phyloP scores from a whole-genome alignment of 2,113 vertebrate species.

The Aptenodytes forsteri region DNA sequence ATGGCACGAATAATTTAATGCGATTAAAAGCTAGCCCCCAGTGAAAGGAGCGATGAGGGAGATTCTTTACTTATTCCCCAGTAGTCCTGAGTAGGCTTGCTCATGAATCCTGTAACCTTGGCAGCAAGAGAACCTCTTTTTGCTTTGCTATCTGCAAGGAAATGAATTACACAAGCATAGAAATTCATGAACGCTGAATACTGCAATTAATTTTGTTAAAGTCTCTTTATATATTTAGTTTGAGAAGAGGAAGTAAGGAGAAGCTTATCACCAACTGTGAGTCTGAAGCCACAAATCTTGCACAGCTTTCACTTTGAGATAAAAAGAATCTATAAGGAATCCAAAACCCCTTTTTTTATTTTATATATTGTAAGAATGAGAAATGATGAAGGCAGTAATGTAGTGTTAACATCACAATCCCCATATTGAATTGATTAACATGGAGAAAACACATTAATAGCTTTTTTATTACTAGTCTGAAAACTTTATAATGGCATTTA shows the following conservation, averaged over 20 bases:
- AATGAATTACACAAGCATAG: slow-evolving; percentile 43
- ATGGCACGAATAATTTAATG: background rate
- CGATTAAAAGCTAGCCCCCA: background rate
- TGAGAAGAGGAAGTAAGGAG: slow-evolving; percentile 30
- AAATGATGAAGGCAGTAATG: background rate
- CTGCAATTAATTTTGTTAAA: slow-evolving; percentile 66
- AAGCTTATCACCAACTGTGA: slow-evolving; percentile 30
- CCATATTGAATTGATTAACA: slow-evolving; percentile 35
- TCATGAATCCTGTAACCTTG: slow-evolving; percentile 53
- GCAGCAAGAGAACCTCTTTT: slow-evolving; percentile 33
- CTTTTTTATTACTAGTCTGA: slow-evolving; percentile 23
- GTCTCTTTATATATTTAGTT: slow-evolving; percentile 50
- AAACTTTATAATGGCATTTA: slow-evolving; percentile 35
- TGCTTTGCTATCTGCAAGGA: slow-evolving; percentile 35
- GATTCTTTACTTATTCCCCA: slow-evolving; percentile 21
- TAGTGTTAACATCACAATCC: slow-evolving; percentile 31
- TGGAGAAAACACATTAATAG: slow-evolving; percentile 17
- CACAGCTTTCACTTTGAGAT: slow-evolving; percentile 36
- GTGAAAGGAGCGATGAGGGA: background rate
- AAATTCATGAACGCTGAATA: slow-evolving; percentile 49
- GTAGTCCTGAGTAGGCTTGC: slow-evolving; percentile 11
- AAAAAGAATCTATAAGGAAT: slow-evolving; percentile 46
- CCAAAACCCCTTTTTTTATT: slow-evolving; percentile 28
- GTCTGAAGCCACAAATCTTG: slow-evolving; percentile 42
- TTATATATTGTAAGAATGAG: slow-evolving; percentile 41